Evolutionary conservation across 2,797 vertebrate species (phyloP).

Genomic region (Micrastur ruficollis): DNA sequence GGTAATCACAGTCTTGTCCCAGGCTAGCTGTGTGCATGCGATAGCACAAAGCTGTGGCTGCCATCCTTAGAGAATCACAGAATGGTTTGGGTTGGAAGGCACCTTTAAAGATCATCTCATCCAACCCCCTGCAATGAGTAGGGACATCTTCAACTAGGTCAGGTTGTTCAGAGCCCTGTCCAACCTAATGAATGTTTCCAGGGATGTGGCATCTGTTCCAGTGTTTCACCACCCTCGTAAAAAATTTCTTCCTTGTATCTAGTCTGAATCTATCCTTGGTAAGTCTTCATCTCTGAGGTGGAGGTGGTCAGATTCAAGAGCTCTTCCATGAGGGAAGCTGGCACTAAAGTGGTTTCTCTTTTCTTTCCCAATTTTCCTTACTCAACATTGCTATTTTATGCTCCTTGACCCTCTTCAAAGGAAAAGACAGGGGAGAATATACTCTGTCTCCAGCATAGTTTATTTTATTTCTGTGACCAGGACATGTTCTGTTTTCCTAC

Average conservation of each 20-base stretch:
- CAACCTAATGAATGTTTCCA: background rate
- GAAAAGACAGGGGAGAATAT: background rate
- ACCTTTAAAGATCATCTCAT: too few relatives aligned
- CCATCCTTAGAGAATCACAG: background rate
- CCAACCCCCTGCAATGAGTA: too few relatives aligned
- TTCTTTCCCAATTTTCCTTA: background rate
- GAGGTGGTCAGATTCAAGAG: background rate
- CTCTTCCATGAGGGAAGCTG: background rate
- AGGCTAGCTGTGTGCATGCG: background rate
- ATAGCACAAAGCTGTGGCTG: background rate
- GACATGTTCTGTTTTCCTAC: background rate
- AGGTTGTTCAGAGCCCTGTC: background rate
- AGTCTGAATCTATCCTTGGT: background rate
- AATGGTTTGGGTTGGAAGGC: too few relatives aligned
- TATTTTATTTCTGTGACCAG: background rate
- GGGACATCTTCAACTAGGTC: too few relatives aligned
- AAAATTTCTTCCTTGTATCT: background rate
- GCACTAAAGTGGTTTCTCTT: background rate
- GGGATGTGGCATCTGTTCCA: background rate
- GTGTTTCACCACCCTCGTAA: background rate
- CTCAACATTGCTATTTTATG: background rate
- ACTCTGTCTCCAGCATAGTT: background rate
- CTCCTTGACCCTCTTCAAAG: background rate
- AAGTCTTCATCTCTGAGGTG: background rate
- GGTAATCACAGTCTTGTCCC: background rate